Base-by-base conservation (phyloP, 2,888 invertebrate species). In the Erebia palarica region DNA sequence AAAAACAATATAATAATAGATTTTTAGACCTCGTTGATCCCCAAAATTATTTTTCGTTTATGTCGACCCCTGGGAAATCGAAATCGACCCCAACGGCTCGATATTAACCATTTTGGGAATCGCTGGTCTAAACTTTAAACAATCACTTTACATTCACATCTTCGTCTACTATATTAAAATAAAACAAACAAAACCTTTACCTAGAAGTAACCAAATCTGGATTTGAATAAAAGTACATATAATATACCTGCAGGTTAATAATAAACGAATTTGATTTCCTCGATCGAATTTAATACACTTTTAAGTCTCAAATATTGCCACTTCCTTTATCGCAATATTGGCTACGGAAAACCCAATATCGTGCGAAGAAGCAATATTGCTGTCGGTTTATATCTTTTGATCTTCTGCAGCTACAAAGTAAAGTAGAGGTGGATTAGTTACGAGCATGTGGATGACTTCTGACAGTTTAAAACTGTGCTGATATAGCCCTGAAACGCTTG, bases 341-440 rank as follows among this genome's bases (percentile, higher is more conserved):
- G 42, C 55, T 42, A 27, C 55, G 36, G 53, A 60, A 69, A 64
- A 27, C 69, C 47, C 47, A 63, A 63, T 63, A 57, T 44, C 53
- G 63, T 55, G 55, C 53, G 47, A 44, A 64, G 69, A 57, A 36
- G 63, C 47, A 57, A 27, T 36, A 36, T 42, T 44, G 42, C 27
- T 63, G 57, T 16, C 27, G 60, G 18, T 59, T 51, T 36, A 60
- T 18, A 61, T 60, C 51, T 68, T 51, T 21, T 71, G 61, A 71
- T 63, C 44, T 27, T 59, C 18, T 44, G 53, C 63, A 21, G 21
- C 18, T 13, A 49, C 61, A 63, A 55, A 55, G 42, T 55, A 55
- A 47, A 51, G 68, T 51, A 51, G 59, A 11, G 10, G 47, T 8
- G 36, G 49, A 58, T 70, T 69, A 70, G 58, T 68, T 71, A 68